These are phyloP conservation scores for Anoplolepis gracilipes DNA, from an alignment of 1,140 invertebrate species.

Conservation along the genomic window DNA sequence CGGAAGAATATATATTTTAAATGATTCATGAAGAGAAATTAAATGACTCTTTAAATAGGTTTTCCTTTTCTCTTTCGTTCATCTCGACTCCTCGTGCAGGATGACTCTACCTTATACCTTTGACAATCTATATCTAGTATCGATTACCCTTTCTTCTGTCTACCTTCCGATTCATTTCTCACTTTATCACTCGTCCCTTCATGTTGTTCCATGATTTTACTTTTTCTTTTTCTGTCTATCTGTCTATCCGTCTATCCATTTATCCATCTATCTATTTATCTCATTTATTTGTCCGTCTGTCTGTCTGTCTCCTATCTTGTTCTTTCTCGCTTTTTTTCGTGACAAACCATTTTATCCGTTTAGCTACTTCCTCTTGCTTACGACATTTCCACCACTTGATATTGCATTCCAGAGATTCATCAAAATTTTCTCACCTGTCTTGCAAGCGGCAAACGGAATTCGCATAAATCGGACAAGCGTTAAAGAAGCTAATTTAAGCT, in stretches of 20 bases:
- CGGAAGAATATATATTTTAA: constrained; percentile 72
- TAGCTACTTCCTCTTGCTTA: constrained; percentile 3
- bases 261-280: constrained; percentile 16
- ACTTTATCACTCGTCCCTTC: background rate
- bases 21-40: constrained; percentile 78
- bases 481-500: constrained; percentile 54
- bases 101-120: constrained; percentile 23
- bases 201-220: background rate
- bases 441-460: constrained; percentile 33
- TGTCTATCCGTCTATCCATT: background rate
- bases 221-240: constrained; percentile 1
- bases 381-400: constrained; percentile 40
- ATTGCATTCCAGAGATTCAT: constrained; percentile 61
- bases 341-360: constrained; percentile 15
- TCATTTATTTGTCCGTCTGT: constrained; percentile 9
- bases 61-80: constrained; percentile 63
- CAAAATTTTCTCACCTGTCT: constrained; percentile 52
- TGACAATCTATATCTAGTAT: constrained; percentile 44
- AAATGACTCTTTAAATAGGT: constrained; percentile 73
- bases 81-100: background rate
- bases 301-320: background rate
- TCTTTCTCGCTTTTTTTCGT: background rate
- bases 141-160: constrained; percentile 60
- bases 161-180: constrained; percentile 41
- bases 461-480: constrained; percentile 33